These are phyloP conservation scores for Drosophila borealis DNA, from an alignment of 2,888 invertebrate genomes.

Conservation along the genomic window DNA sequence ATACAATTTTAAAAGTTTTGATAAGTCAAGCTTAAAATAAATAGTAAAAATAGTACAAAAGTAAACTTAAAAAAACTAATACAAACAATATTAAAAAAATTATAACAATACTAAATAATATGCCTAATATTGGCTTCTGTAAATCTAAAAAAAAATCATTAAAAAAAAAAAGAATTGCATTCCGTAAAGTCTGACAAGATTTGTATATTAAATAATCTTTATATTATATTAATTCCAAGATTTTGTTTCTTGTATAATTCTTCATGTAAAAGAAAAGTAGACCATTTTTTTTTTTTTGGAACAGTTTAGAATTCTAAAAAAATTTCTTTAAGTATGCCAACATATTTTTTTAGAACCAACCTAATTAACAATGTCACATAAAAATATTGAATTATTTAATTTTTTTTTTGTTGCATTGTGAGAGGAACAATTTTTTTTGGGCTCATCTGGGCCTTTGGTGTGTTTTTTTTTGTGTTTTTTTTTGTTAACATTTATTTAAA, in stretches of 20 bases:
- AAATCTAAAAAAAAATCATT: neutral
- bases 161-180: neutral
- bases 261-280: neutral
- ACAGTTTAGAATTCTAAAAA: neutral
- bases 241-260: too few species aligned
- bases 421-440: constrained; percentile 58
- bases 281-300: neutral
- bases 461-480: constrained; percentile 10
- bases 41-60: too few species aligned
- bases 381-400: constrained; percentile 1
- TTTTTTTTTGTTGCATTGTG: constrained; percentile 28
- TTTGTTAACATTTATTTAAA: constrained; percentile 25
- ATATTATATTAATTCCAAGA: too few species aligned
- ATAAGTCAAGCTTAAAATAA: too few species aligned
- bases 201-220: too few species aligned
- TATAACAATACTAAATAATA: too few species aligned
- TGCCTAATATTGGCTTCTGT: too few species aligned
- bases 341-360: constrained; percentile 51
- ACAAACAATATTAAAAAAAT: too few species aligned
- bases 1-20: too few species aligned
- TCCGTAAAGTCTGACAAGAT: too few species aligned
- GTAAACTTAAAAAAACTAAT: too few species aligned
- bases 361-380: constrained; percentile 25
- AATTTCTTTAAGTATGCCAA: neutral
- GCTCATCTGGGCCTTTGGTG: constrained; percentile 7